phyloP scores from a whole-genome alignment of 92 coral and sea anemone genomes.

The Siderastrea radians region DNA sequence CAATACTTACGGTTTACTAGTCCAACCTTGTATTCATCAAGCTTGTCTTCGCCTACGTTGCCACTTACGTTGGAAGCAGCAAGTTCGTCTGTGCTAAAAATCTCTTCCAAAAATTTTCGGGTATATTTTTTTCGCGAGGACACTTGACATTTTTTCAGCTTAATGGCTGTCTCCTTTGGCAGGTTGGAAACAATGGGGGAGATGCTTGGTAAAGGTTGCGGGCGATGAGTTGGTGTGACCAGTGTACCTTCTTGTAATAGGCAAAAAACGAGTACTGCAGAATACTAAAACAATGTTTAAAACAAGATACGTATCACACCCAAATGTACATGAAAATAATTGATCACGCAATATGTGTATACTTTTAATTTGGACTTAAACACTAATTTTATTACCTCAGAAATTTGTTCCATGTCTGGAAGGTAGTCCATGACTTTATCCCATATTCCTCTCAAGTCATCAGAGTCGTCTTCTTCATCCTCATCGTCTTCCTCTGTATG shows the following conservation, averaged over 20 bases:
- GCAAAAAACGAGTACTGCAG: neutral
- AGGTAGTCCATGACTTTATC: neutral
- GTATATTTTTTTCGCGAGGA: conserved; percentile 1
- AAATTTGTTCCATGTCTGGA: conserved; percentile 12
- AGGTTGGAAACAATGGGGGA: conserved; percentile 28
- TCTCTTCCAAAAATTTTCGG: conserved; percentile 10
- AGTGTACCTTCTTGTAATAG: neutral
- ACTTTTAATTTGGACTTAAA: neutral
- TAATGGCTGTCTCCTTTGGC: conserved; percentile 22
- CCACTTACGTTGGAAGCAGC: conserved; percentile 12
- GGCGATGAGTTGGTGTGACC: conserved; percentile 13
- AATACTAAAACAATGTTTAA: neutral
- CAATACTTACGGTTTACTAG: conserved; percentile 13
- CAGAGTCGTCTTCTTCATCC: neutral
- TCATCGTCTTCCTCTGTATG: neutral
- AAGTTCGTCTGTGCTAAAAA: conserved; percentile 11
- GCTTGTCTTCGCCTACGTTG: conserved; percentile 29
- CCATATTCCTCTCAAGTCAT: neutral
- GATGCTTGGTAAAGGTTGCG: conserved; percentile 8
- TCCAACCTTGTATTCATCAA: conserved; percentile 19
- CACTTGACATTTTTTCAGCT: conserved; percentile 4
- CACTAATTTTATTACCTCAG: conserved; percentile 4
- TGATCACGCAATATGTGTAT: neutral
- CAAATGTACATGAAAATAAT: no score
- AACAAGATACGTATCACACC: no score